Evolutionary conservation across 1,140 invertebrate genomes (phyloP).

Genomic region (Zaprionus capensis): DNA sequence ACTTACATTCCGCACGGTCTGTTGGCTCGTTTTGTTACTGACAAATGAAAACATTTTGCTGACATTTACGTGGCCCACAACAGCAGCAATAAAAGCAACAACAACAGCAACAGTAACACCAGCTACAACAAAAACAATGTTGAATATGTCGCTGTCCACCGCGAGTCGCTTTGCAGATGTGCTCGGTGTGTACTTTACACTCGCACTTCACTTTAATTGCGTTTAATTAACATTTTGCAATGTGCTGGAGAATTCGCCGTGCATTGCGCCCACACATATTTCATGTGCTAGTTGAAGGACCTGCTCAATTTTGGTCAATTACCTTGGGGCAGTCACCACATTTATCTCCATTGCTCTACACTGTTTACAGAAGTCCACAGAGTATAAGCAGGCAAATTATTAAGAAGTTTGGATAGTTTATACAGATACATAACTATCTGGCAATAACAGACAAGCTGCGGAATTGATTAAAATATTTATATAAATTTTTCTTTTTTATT

Average conservation of each 20-base stretch:
- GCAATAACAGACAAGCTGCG: too few species aligned
- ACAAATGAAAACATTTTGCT: slow-evolving; percentile 80
- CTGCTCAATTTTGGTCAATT: slow-evolving; percentile 11
- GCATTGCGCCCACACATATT: slow-evolving; percentile 41
- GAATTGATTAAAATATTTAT: too few species aligned
- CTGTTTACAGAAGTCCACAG: too few species aligned
- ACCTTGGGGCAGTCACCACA: slow-evolving; percentile 42
- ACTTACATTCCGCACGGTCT: slow-evolving; percentile 53
- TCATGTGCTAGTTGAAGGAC: slow-evolving; percentile 31
- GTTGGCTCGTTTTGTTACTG: slow-evolving; percentile 68
- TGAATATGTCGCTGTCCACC: slow-evolving; percentile 30
- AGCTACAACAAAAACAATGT: slow-evolving; percentile 17
- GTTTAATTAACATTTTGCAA: slow-evolving; percentile 76
- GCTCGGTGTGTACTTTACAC: slow-evolving; percentile 14
- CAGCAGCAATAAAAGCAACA: slow-evolving; percentile 36
- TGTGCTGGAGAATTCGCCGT: slow-evolving; percentile 41
- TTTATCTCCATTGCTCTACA: slow-evolving; percentile 38
- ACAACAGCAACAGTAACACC: slow-evolving; percentile 6
- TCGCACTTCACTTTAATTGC: slow-evolving; percentile 53
- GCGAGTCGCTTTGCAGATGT: slow-evolving; percentile 27
- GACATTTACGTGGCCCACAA: slow-evolving; percentile 65
- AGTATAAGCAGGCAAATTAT: neutral
- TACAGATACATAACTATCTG: too few species aligned
- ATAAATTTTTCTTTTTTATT: too few species aligned
- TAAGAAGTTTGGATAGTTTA: neutral